These are phyloP conservation scores for Baccha elongata DNA, from an alignment of 2,888 invertebrate genomes.

Conservation along the genomic window DNA sequence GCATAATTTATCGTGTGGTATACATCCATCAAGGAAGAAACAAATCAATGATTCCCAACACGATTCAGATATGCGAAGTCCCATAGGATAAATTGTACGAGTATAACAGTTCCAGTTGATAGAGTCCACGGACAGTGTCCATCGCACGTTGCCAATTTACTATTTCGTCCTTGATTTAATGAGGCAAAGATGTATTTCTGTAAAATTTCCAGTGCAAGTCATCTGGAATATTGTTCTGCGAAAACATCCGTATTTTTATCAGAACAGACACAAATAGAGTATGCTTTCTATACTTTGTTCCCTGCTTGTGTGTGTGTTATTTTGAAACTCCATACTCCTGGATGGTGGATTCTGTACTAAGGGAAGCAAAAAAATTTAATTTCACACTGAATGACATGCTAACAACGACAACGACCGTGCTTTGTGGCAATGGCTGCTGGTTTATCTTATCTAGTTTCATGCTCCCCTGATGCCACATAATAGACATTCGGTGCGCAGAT, in stretches of 20 bases:
- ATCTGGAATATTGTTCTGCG: neutral
- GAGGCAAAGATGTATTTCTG: slow-evolving; percentile 22
- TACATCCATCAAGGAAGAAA: neutral
- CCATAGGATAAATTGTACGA: no score
- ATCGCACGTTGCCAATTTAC: neutral
- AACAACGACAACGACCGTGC: neutral
- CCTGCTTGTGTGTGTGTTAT: slow-evolving; percentile 3
- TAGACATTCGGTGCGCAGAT: slow-evolving; percentile 10
- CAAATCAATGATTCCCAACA: slow-evolving; percentile 30
- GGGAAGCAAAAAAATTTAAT: slow-evolving; percentile 22
- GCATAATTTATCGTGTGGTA: slow-evolving; percentile 27
- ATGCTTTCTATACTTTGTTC: neutral
- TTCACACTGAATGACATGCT: slow-evolving; percentile 41
- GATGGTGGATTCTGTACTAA: neutral
- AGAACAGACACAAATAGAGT: slow-evolving; percentile 4
- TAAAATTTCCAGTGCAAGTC: slow-evolving; percentile 3
- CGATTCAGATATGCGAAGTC: neutral
- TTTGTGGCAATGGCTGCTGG: neutral
- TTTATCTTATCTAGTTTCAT: slow-evolving; percentile 35
- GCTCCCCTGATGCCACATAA: slow-evolving; percentile 28
- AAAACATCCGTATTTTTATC: slow-evolving; percentile 12
- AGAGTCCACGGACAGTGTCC: neutral
- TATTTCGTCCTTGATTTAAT: slow-evolving; percentile 28
- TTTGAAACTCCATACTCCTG: neutral
- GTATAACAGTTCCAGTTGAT: neutral